Conservation (phyloP, 1,140 invertebrate genomes). For the Oreohelix idahoensis region DNA sequence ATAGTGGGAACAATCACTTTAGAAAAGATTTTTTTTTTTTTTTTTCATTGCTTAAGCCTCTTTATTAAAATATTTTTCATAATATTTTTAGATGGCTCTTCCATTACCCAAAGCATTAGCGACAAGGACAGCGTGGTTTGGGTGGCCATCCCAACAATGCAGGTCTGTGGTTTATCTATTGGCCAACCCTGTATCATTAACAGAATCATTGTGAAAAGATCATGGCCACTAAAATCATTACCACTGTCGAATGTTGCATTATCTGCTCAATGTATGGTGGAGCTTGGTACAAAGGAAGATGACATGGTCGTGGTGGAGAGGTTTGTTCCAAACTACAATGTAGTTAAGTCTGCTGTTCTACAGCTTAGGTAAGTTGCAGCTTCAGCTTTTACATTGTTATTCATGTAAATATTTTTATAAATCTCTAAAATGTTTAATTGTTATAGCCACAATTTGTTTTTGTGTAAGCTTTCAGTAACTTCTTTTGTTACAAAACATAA, state of each 20-base stretch:
- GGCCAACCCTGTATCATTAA: conserved; percentile 50
- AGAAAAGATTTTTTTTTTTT: too few relatives aligned
- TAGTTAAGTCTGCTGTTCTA: not conserved
- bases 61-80: not conserved
- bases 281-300: conserved; percentile 25
- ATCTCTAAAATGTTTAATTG: too few relatives aligned
- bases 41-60: too few relatives aligned
- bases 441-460: not conserved
- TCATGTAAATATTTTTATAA: not conserved
- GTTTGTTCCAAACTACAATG: not conserved
- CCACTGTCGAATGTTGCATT: conserved; percentile 38
- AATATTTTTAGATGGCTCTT: conserved; percentile 32
- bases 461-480: too few relatives aligned
- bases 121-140: conserved; percentile 42
- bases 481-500: too few relatives aligned
- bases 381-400: not conserved
- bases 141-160: conserved; percentile 47
- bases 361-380: not conserved
- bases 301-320: conserved; percentile 27
- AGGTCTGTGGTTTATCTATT: conserved; percentile 50
- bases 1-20: too few relatives aligned
- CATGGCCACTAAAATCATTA: conserved; percentile 45
- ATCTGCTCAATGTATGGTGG: not conserved
- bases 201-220: conserved; percentile 24
- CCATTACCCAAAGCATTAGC: conserved; percentile 8